phyloP scores from a whole-genome alignment of 1,140 invertebrate species.

The Melipona quadrifasciata region DNA sequence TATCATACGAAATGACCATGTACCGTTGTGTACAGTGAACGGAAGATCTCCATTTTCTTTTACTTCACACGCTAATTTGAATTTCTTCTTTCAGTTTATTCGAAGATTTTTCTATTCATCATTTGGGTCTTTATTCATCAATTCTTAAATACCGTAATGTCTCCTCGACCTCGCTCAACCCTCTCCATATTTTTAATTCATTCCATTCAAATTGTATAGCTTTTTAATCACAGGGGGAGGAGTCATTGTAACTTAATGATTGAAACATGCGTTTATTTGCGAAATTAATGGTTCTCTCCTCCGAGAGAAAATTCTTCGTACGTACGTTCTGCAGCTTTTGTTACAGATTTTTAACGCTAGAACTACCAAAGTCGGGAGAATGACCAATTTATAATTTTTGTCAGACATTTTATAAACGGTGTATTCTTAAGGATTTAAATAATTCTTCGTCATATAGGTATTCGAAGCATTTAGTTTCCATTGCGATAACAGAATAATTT shows the following conservation, averaged over 20 bases:
- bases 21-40: not conserved
- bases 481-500: too few species aligned
- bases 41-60: not conserved
- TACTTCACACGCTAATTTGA: not conserved
- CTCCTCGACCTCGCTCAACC: not conserved
- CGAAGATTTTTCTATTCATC: not conserved
- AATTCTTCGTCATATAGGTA: too few species aligned
- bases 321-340: too few species aligned
- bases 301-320: too few species aligned
- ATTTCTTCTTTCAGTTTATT: not conserved
- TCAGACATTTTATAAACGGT: too few species aligned
- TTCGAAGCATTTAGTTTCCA: too few species aligned
- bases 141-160: not conserved
- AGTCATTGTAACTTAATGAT: not conserved
- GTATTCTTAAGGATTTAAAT: too few species aligned
- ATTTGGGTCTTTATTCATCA: not conserved
- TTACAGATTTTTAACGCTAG: too few species aligned
- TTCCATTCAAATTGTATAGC: not conserved
- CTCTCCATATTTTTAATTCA: not conserved
- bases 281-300: not conserved
- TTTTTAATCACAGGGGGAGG: not conserved
- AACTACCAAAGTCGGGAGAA: too few species aligned
- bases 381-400: too few species aligned
- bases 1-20: not conserved
- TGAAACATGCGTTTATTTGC: too few species aligned